A percentile compares a stretch with the other conserved stretches of the same genome.
Conservation (phyloP, 1,140 invertebrate genomes). For the Drosophila punjabiensis region DNA sequence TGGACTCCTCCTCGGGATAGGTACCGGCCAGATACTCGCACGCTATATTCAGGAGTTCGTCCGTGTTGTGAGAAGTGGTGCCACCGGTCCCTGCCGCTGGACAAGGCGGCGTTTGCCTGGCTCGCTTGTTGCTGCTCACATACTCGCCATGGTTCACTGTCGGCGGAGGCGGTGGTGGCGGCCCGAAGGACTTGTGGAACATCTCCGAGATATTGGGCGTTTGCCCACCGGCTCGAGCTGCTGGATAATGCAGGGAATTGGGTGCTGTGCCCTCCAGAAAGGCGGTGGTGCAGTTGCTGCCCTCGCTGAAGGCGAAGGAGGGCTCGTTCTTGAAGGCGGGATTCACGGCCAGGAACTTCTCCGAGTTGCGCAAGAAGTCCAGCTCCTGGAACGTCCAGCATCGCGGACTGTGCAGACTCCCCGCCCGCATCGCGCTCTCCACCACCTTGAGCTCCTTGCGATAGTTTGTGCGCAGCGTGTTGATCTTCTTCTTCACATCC, state of each 20-base stretch:
- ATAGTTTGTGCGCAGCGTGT: constrained; percentile 78
- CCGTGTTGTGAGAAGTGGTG: constrained; percentile 52
- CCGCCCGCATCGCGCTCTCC: constrained; percentile 70
- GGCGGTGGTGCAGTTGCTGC: constrained; percentile 57
- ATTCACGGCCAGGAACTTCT: constrained; percentile 80
- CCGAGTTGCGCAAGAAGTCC: constrained; percentile 77
- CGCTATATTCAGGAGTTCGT: constrained; percentile 79
- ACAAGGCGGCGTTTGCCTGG: constrained; percentile 56
- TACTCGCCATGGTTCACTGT: constrained; percentile 20
- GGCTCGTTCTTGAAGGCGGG: constrained; percentile 70
- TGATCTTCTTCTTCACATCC: constrained; percentile 83
- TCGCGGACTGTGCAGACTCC: constrained; percentile 70
- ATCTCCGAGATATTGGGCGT: constrained; percentile 77
- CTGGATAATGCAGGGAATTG: constrained; percentile 49
- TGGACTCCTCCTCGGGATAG: constrained; percentile 81
- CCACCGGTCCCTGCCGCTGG: neutral
- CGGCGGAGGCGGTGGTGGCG: constrained; percentile 41
- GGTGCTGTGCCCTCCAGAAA: constrained; percentile 60
- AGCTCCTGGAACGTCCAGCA: constrained; percentile 83
- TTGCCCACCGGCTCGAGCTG: constrained; percentile 35
- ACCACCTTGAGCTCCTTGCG: constrained; percentile 80
- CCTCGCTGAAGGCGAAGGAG: constrained; percentile 66
- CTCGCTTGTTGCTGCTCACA: constrained; percentile 53
- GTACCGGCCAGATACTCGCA: constrained; percentile 75
- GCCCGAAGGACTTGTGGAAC: constrained; percentile 81